These are phyloP conservation scores for Paradoxurus hermaphroditus DNA, from an alignment of 2,113 vertebrate genomes.

Conservation along the genomic window DNA sequence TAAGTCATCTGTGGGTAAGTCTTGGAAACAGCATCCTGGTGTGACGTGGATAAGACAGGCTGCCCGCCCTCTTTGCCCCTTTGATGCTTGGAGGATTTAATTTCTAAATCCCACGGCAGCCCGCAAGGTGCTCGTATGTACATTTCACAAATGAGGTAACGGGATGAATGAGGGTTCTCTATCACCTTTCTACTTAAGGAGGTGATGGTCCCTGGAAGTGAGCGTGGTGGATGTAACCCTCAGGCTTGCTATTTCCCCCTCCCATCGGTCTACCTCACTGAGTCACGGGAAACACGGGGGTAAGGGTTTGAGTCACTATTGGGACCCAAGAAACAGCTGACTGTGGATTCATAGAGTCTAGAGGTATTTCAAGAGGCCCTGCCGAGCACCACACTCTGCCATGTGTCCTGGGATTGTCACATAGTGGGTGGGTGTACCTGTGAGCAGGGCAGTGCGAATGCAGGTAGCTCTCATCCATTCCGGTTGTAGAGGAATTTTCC, in stretches of 20 bases:
- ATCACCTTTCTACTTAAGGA: background rate
- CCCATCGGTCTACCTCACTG: background rate
- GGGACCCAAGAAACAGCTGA: background rate
- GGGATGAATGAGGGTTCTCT: background rate
- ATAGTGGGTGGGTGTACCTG: background rate
- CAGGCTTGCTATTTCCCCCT: background rate
- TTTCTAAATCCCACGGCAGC: background rate
- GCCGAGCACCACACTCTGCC: background rate
- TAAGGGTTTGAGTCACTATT: background rate
- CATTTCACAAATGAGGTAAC: background rate
- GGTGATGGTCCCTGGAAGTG: background rate
- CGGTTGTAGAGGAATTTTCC: background rate
- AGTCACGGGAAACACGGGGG: background rate
- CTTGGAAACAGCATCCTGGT: background rate
- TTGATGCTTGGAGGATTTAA: background rate
- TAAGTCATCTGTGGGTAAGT: background rate
- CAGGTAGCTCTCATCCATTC: background rate
- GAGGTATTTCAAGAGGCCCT: background rate
- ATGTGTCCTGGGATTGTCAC: background rate
- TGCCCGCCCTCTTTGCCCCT: background rate
- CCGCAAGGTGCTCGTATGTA: background rate
- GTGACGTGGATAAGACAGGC: background rate
- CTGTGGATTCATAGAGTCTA: background rate
- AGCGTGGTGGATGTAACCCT: background rate
- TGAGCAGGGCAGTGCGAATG: background rate